Evolutionary conservation across 2,888 invertebrate species (phyloP), one percentile per base, ranked within the genome.

Genomic region (Lamproptera curius): DNA sequence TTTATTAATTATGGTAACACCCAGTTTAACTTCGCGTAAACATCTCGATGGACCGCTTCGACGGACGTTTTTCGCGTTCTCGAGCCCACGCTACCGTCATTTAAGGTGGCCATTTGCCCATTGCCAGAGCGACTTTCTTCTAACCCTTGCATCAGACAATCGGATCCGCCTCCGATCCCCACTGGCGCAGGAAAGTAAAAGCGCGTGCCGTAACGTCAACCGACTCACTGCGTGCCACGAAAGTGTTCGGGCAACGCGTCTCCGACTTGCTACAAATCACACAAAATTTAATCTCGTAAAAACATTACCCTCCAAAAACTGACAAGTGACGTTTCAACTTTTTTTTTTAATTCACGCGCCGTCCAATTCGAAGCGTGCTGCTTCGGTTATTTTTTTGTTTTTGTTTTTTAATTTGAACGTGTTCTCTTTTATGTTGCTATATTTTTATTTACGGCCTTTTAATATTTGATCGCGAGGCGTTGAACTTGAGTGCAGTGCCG

Each of bases 111-210:
- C 20, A 20, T n/a, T n/a, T n/a, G 20, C 4, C 20, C 20, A 6
- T 3, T 40, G 42, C 8, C 51, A 44, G 38, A 35, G 43, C 43
- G 43, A 43, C 49, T 49, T 49, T 50, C 44, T 45, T 50, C 40
- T 50, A 44, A 44, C 50, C 50, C 50, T 50, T 50, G 45, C 50
- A 45, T 45, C 50, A 45, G 50, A 45, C 43, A 62, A 60, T 65
- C 60, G 57, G 57, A 56, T 41, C 53, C 50, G 46, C 51, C 55
- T 57, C 52, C 58, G 66, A 70, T 78, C 85, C 85, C 84, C 85
- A 82, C 85, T 85, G 82, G 65, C 62, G 63, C 61, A 68, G 71
- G 80, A 86, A 86, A 85, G 86, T 85, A 86, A 86, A 86, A 86
- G 85, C 81, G 71, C 55, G 63, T 60, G 61, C 72, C 67, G 55